A percentile compares a stretch with the other conserved stretches of the same genome.
phyloP scores from a whole-genome alignment of 2,113 vertebrate species.

The Sus scrofa region DNA sequence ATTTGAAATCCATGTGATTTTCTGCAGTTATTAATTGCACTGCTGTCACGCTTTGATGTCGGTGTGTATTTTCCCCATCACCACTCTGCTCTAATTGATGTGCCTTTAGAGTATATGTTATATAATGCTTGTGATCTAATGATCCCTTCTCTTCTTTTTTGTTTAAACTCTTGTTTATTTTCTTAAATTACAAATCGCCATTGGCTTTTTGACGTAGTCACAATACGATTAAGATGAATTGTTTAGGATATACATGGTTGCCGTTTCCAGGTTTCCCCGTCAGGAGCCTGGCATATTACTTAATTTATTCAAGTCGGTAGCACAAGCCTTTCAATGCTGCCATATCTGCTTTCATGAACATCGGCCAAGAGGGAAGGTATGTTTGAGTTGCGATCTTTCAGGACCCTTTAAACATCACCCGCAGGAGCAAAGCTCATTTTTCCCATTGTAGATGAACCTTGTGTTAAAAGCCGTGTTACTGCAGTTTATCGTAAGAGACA shows the following conservation, averaged over 20 bases:
- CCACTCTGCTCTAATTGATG: fast-evolving
- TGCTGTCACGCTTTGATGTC: fast-evolving
- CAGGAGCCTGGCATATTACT: background rate
- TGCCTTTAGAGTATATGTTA: too few species aligned
- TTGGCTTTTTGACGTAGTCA: background rate
- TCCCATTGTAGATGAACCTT: background rate
- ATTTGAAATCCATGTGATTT: background rate
- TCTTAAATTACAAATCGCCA: background rate
- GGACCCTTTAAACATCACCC: background rate
- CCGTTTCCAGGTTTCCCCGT: background rate
- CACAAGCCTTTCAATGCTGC: background rate
- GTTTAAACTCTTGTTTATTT: background rate
- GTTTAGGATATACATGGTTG: background rate
- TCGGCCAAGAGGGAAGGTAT: background rate
- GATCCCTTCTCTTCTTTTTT: background rate
- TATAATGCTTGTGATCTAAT: background rate
- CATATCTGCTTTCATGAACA: background rate
- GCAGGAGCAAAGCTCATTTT: background rate
- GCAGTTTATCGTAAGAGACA: background rate
- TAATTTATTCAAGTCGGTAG: background rate
- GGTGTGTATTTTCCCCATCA: fast-evolving
- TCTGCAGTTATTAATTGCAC: background rate
- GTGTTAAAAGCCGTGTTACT: background rate
- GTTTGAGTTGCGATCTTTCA: background rate
- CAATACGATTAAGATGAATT: background rate